Conservation (phyloP, 1,140 invertebrate genomes). For the Belonocnema kinseyi region DNA sequence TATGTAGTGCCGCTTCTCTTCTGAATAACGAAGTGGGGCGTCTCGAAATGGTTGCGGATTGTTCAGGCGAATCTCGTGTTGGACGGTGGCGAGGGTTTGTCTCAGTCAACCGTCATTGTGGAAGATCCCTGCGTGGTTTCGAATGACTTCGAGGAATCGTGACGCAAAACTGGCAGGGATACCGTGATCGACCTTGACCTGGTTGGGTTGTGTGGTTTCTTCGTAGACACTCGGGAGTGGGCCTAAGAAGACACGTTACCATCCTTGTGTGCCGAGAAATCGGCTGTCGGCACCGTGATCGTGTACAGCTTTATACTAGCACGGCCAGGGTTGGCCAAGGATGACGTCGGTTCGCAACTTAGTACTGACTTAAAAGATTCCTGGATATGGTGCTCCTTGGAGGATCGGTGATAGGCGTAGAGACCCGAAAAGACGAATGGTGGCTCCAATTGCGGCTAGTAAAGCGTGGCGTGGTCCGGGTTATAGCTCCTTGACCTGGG, state of each 20-base stretch:
- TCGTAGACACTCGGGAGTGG: not conserved
- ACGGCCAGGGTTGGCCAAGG: too few species aligned
- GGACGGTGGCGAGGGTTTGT: too few species aligned
- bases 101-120: not conserved
- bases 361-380: too few species aligned
- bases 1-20: too few species aligned
- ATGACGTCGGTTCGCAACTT: too few species aligned
- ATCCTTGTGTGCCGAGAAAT: not conserved
- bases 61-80: too few species aligned
- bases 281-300: not conserved
- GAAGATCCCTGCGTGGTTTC: not conserved
- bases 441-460: too few species aligned
- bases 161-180: not conserved
- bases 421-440: too few species aligned
- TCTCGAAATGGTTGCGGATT: too few species aligned
- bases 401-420: not conserved
- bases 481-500: too few species aligned
- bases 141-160: not conserved
- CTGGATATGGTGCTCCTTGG: not conserved
- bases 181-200: not conserved
- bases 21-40: too few species aligned
- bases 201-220: not conserved
- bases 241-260: too few species aligned
- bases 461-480: not conserved
- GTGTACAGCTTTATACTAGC: not conserved